Evolutionary conservation across 1,140 invertebrate species (phyloP).

Genomic region (Tetraneura akinire): DNA sequence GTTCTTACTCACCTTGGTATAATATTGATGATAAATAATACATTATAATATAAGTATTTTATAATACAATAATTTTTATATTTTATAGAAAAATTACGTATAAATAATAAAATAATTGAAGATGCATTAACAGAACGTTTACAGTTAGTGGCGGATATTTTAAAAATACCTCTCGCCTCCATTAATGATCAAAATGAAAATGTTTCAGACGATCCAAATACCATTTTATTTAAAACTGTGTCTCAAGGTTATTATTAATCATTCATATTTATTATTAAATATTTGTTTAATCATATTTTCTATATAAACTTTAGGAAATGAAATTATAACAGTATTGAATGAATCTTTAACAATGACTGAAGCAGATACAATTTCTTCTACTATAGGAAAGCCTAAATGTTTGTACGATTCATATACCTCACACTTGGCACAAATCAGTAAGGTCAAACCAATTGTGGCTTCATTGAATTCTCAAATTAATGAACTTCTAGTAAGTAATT

Average conservation of each 20-base stretch:
- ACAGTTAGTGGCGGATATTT: slow-evolving; percentile 72
- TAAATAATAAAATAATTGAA: slow-evolving; percentile 72
- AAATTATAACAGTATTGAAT: slow-evolving; percentile 57
- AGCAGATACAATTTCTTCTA: slow-evolving; percentile 13
- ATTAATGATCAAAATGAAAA: slow-evolving; percentile 55
- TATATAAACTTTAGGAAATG: slow-evolving; percentile 54
- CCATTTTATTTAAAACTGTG: slow-evolving; percentile 72
- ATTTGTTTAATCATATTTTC: neutral
- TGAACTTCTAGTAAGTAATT: slow-evolving; percentile 38
- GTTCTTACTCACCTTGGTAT: slow-evolving; percentile 78
- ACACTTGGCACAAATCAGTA: slow-evolving; percentile 21
- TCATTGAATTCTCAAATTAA: slow-evolving; percentile 45
- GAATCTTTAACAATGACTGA: slow-evolving; percentile 51
- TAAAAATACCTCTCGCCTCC: slow-evolving; percentile 74
- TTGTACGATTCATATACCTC: slow-evolving; percentile 28
- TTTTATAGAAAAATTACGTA: slow-evolving; percentile 68
- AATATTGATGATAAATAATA: neutral
- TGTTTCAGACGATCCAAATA: slow-evolving; percentile 61
- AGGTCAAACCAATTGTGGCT: slow-evolving; percentile 27
- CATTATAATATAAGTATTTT: neutral
- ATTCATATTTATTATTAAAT: neutral
- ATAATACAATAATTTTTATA: slow-evolving; percentile 47
- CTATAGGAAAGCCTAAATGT: slow-evolving; percentile 11
- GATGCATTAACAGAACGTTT: slow-evolving; percentile 75
- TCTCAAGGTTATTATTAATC: slow-evolving; percentile 66